phyloP scores from a whole-genome alignment of 2,888 invertebrate genomes.

The Villa cingulata region DNA sequence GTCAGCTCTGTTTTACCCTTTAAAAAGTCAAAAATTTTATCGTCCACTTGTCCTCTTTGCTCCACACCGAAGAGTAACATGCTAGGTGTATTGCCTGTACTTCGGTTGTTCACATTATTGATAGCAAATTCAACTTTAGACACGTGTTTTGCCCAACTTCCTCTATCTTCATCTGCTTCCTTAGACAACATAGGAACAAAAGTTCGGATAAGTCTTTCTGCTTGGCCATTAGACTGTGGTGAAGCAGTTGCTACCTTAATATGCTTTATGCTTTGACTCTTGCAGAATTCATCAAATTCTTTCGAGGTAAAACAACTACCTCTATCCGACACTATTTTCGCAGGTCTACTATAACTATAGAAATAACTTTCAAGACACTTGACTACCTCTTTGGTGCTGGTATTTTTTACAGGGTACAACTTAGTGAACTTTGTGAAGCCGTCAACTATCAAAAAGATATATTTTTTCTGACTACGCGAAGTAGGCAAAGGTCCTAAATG shows the following conservation, averaged over 20 bases:
- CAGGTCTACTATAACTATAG: conserved; percentile 8
- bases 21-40: conserved; percentile 9
- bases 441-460: not conserved
- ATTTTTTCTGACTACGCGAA: too few relatives aligned
- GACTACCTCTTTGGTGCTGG: not conserved
- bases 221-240: conserved; percentile 2
- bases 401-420: conserved; percentile 1
- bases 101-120: conserved; percentile 18
- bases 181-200: conserved; percentile 1
- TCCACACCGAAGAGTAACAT: conserved; percentile 18
- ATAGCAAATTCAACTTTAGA: conserved; percentile 16
- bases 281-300: conserved; percentile 21
- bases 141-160: conserved; percentile 1
- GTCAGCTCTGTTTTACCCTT: not conserved
- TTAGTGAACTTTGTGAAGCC: not conserved
- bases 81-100: conserved; percentile 18
- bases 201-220: not conserved
- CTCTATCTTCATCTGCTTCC: not conserved
- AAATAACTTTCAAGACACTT: not conserved
- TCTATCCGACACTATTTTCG: conserved; percentile 24
- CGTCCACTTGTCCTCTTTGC: conserved; percentile 15
- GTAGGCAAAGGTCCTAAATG: too few relatives aligned
- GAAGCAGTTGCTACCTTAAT: not conserved
- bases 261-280: conserved; percentile 11
- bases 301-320: conserved; percentile 27